These are phyloP conservation scores for Notarius lentiginosus DNA, from an alignment of 2,113 vertebrate genomes.

Conservation along the genomic window DNA sequence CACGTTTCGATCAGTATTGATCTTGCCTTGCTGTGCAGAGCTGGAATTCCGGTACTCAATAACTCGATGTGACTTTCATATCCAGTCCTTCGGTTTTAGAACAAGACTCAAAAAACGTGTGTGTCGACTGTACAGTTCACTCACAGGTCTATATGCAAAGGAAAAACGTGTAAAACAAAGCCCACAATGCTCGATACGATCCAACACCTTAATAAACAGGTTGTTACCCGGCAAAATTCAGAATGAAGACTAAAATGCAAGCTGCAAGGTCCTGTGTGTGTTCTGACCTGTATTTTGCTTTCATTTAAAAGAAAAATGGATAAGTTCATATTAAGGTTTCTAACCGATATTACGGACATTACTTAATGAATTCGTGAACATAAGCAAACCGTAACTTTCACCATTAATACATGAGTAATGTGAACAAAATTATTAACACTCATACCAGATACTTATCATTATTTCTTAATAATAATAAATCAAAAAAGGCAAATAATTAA, in stretches of 20 bases:
- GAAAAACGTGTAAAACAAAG: neutral
- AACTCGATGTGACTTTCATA: neutral
- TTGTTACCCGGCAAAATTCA: neutral
- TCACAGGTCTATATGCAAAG: neutral
- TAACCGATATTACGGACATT: neutral
- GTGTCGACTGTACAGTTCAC: neutral
- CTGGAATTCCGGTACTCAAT: neutral
- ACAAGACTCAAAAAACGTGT: neutral
- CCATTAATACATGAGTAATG: neutral
- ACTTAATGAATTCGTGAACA: neutral
- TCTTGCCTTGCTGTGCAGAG: neutral
- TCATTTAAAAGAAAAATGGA: neutral
- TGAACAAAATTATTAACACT: neutral
- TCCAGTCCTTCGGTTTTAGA: neutral
- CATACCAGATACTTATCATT: too few relatives aligned
- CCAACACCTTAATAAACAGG: neutral
- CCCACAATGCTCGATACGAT: neutral
- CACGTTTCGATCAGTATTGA: neutral
- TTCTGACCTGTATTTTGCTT: neutral
- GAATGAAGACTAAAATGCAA: neutral
- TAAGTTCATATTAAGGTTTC: neutral
- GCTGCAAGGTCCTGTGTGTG: neutral
- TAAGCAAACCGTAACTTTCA: neutral
- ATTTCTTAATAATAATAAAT: too few relatives aligned
- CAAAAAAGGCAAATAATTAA: too few relatives aligned